A percentile compares a stretch with the other conserved stretches of the same genome.
Conservation (phyloP, 2,888 invertebrate species). For the Erebia aethiops region DNA sequence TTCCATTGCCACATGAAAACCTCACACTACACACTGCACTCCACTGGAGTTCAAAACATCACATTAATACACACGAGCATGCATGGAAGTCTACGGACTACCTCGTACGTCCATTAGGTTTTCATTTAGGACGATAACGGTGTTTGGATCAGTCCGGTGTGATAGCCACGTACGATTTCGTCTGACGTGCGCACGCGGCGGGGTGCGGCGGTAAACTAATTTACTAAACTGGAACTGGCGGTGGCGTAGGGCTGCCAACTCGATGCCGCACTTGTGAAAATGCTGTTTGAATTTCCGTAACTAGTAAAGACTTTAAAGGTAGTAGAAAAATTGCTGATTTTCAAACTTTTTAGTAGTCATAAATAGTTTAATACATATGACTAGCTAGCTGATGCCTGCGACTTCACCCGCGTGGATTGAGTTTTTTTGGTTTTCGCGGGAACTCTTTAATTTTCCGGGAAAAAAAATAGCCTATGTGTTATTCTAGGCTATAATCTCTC, state of each 20-base stretch:
- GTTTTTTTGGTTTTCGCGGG: too few relatives aligned
- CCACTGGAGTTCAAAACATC: constrained; percentile 68
- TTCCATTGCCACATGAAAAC: constrained; percentile 77
- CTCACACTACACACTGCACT: constrained; percentile 74
- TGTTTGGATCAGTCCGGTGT: constrained; percentile 58
- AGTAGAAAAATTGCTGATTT: too few relatives aligned
- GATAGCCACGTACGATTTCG: constrained; percentile 45
- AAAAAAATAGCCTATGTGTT: too few relatives aligned
- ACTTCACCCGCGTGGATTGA: too few relatives aligned
- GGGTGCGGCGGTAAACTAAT: constrained; percentile 68
- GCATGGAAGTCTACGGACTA: constrained; percentile 62
- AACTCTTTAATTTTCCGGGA: too few relatives aligned
- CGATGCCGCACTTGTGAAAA: too few relatives aligned
- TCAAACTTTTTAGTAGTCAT: too few relatives aligned
- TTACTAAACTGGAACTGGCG: constrained; percentile 51
- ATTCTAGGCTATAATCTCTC: too few relatives aligned
- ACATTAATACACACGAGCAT: constrained; percentile 65
- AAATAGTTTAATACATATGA: too few relatives aligned
- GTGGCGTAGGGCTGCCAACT: background rate
- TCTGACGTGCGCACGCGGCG: constrained; percentile 67
- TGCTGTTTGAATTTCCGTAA: too few relatives aligned
- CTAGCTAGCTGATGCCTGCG: too few relatives aligned
- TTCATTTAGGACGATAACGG: constrained; percentile 80
- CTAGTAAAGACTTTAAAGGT: too few relatives aligned
- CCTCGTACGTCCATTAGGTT: constrained; percentile 79